Evolutionary conservation across 2,797 vertebrate species (phyloP).

Genomic region (Astyanax mexicanus): DNA sequence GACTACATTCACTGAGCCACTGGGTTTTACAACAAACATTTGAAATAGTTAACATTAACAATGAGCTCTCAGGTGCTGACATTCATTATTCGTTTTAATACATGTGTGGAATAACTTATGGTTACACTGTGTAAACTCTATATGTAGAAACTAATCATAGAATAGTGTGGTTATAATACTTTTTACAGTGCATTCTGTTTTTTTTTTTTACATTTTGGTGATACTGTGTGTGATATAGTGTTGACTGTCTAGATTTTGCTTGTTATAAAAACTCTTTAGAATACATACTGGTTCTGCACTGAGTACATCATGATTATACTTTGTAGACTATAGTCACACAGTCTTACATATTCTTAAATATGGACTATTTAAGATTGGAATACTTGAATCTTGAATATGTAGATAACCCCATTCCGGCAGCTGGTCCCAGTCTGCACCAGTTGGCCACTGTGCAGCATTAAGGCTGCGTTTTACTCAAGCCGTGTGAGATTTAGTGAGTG

Average conservation of each 20-base stretch:
- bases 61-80: not conserved
- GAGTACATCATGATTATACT: too few relatives aligned
- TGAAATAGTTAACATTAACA: not conserved
- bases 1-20: too few relatives aligned
- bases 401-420: not conserved
- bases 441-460: not conserved
- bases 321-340: too few relatives aligned
- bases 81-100: not conserved
- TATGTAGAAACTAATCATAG: too few relatives aligned
- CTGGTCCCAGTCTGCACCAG: conserved; percentile 26
- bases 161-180: too few relatives aligned
- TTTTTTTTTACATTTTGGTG: too few relatives aligned
- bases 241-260: too few relatives aligned
- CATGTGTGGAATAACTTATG: not conserved
- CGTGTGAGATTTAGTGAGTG: conserved; percentile 4
- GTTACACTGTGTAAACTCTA: not conserved
- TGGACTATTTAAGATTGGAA: too few relatives aligned
- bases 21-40: too few relatives aligned
- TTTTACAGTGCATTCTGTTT: not conserved
- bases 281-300: too few relatives aligned
- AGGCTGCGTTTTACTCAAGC: not conserved
- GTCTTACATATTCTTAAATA: too few relatives aligned
- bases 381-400: not conserved
- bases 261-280: too few relatives aligned
- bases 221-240: not conserved